Evolutionary conservation across 2,113 vertebrate species (phyloP).

Genomic region (Sigmodon hispidus): DNA sequence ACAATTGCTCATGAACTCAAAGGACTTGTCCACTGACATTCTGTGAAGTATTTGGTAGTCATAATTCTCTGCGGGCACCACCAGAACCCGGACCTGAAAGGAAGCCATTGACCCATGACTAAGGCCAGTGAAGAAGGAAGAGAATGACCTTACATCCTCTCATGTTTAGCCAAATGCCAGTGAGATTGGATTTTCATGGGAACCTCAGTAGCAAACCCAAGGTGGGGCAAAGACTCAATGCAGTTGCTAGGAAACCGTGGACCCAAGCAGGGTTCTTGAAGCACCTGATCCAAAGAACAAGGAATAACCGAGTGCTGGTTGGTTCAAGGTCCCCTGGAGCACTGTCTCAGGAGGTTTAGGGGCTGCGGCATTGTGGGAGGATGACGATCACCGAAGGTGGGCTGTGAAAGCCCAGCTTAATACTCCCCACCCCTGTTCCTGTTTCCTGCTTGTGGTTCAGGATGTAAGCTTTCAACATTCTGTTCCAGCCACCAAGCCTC

Average conservation of each 20-base stretch:
- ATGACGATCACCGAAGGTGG: background rate
- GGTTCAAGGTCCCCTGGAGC: background rate
- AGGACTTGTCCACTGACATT: slow-evolving; percentile 90
- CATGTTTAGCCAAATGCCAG: background rate
- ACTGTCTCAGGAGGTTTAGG: background rate
- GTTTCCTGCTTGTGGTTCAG: background rate
- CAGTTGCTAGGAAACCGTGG: background rate
- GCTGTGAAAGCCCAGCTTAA: background rate
- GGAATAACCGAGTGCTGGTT: fast-evolving
- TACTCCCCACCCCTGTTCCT: too few relatives aligned
- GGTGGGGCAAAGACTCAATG: background rate
- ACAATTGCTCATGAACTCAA: slow-evolving; percentile 92
- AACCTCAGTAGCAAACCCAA: background rate
- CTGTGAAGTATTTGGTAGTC: slow-evolving; percentile 88
- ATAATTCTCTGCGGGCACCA: slow-evolving; percentile 90
- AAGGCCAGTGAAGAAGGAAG: background rate
- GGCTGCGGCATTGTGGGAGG: background rate
- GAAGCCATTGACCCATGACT: background rate
- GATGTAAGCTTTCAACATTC: background rate
- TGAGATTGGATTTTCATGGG: background rate
- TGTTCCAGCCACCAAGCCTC: background rate
- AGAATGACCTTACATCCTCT: background rate
- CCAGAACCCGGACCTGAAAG: slow-evolving; percentile 90
- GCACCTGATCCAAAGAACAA: background rate
- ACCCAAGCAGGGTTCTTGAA: background rate